Base-by-base conservation (phyloP, 2,113 vertebrate genomes). In the Seriola aureovittata region DNA sequence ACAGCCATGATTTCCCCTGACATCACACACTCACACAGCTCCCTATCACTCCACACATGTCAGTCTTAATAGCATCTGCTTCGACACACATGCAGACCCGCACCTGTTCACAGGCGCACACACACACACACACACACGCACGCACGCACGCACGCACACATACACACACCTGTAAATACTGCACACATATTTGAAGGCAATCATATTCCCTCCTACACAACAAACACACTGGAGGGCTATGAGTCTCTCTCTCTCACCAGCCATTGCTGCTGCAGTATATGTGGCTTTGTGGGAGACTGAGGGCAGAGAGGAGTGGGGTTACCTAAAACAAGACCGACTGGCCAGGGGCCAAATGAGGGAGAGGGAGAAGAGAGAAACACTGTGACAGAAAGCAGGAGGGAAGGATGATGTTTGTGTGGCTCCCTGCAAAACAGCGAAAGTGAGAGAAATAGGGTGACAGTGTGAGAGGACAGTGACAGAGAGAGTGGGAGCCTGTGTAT, bases 1-100 rank as follows among this genome's bases (percentile, higher is more conserved):
- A 57, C 46, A 89, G 67, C 76, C 69, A n/a, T 80, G 85, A 87
- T 80, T 89, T 87, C 90, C 86, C 58, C 68, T 69, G 88, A 67
- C 81, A 78, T 76, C 76, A 46, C 71, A 89, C 81, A 89, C 84
- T 72, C 81, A 89, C 82, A 70, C 81, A 71, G 78, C 79, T 64
- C 64, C 65, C 71, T 68, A 82, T 78, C 81, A 75, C 70, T 76
- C 70, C 75, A 84, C 81, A 81, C 75, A 85, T 55, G 69, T 78
- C 84, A 65, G 44, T 38, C 60, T 65, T 83, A 60, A 87, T 72
- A 81, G 79, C 50, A 58, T 82, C 81, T 60, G 81, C 77, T 82
- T 42, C 9, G 8, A 75, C 65, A 69, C 71, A 81, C 75, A 78
- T 55, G 57, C 69, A 79, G 81, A 71, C 73, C 36, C 44, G 64